phyloP scores from a whole-genome alignment of 2,113 vertebrate species.

The Silurus glanis region DNA sequence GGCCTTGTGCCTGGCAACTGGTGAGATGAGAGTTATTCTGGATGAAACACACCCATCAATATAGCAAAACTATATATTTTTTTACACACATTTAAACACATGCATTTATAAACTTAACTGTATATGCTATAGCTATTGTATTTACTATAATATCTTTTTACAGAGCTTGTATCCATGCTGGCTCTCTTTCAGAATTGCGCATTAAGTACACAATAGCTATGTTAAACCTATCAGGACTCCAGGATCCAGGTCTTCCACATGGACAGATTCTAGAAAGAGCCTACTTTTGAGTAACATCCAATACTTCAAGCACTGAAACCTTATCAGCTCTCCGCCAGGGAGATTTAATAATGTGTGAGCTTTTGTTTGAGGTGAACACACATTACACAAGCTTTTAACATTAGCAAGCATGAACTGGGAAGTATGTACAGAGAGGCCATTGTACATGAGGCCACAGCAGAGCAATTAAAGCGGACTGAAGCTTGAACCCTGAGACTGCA shows the following conservation, averaged over 20 bases:
- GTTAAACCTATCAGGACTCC: not conserved
- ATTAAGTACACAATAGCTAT: not conserved
- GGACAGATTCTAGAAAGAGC: not conserved
- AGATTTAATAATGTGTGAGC: slow-evolving; percentile 11
- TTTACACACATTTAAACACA: not conserved
- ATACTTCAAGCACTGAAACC: not conserved
- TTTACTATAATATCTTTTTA: not conserved
- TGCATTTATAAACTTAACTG: not conserved
- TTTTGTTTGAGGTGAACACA: not conserved
- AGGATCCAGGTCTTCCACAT: not conserved
- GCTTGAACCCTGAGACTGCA: not conserved
- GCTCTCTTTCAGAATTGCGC: not conserved
- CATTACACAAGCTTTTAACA: not conserved
- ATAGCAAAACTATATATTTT: not conserved
- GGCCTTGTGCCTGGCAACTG: too few species aligned
- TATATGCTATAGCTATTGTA: not conserved
- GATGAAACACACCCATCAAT: not conserved
- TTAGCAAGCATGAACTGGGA: not conserved
- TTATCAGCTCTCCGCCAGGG: slow-evolving; percentile 8
- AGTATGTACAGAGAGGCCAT: not conserved
- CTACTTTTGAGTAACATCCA: not conserved
- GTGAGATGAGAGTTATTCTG: not conserved
- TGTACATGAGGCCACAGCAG: not conserved
- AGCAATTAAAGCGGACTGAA: slow-evolving; percentile 6
- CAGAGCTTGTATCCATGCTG: not conserved